Percentiles rank a stretch among this genome's conserved stretches.
phyloP scores from a whole-genome alignment of 2,797 vertebrate genomes.

The Pyrocephalus nanus region DNA sequence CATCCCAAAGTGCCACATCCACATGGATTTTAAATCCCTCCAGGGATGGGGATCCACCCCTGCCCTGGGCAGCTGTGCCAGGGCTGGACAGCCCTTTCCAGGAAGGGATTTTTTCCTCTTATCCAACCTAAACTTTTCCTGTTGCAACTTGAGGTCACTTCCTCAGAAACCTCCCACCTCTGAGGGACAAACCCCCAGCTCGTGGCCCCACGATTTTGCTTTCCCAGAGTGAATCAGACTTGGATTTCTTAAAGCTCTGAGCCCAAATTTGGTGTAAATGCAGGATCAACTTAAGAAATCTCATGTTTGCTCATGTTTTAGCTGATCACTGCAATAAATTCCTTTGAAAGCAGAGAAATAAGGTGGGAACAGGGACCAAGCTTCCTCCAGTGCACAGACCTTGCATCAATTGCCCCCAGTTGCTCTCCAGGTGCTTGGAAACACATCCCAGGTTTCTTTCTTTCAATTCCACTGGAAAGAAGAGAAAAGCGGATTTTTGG shows the following conservation, averaged over 20 bases:
- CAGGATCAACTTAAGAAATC: background rate
- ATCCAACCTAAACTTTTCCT: background rate
- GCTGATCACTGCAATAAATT: background rate
- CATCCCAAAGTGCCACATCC: background rate
- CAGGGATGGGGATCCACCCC: background rate
- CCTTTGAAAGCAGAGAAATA: background rate
- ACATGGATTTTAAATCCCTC: background rate
- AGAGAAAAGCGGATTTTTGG: background rate
- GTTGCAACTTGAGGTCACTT: background rate
- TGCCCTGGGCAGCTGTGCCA: background rate
- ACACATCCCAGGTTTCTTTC: background rate
- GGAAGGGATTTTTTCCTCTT: background rate
- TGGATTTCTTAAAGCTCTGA: accelerated
- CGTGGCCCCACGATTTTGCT: background rate
- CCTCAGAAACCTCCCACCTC: background rate
- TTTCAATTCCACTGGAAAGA: background rate
- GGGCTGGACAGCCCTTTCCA: background rate
- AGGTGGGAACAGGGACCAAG: background rate
- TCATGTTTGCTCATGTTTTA: background rate
- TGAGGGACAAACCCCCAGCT: background rate
- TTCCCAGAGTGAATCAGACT: background rate
- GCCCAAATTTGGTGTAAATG: background rate
- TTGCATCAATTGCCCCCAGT: accelerated
- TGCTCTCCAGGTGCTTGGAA: background rate
- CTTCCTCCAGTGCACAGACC: too few species aligned